Evolutionary conservation across 1,140 invertebrate species (phyloP).

Genomic region (Macrocentrus cingulum): DNA sequence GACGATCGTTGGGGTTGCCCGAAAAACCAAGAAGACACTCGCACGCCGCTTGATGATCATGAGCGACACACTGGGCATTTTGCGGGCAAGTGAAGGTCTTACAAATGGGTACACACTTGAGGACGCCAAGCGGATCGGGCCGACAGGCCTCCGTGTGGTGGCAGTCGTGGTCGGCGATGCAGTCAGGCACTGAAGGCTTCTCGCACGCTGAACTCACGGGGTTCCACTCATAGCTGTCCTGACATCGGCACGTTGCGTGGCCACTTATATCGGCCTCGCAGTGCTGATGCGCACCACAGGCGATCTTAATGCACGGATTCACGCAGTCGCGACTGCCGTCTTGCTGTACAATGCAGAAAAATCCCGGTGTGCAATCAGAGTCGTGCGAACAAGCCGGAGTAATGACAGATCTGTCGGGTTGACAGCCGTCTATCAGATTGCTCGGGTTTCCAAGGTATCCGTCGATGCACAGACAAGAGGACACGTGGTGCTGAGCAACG

Average conservation of each 20-base stretch:
- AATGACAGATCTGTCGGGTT: slow-evolving; percentile 62
- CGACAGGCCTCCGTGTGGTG: slow-evolving; percentile 68
- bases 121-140: slow-evolving; percentile 80
- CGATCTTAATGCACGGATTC: slow-evolving; percentile 75
- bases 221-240: slow-evolving; percentile 78
- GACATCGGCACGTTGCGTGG: slow-evolving; percentile 75
- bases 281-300: slow-evolving; percentile 78
- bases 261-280: slow-evolving; percentile 69
- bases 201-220: slow-evolving; percentile 77
- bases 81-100: slow-evolving; percentile 77
- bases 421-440: slow-evolving; percentile 75
- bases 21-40: slow-evolving; percentile 77
- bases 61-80: slow-evolving; percentile 78
- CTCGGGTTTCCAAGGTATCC: slow-evolving; percentile 78
- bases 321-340: slow-evolving; percentile 70
- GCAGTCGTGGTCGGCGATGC: slow-evolving; percentile 73
- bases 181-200: slow-evolving; percentile 82
- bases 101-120: slow-evolving; percentile 79
- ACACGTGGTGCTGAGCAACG: slow-evolving; percentile 77
- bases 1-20: slow-evolving; percentile 86
- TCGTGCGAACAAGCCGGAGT: slow-evolving; percentile 66
- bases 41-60: slow-evolving; percentile 74
- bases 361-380: slow-evolving; percentile 68
- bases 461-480: slow-evolving; percentile 81
- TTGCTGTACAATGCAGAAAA: slow-evolving; percentile 64